Percentiles rank a stretch among this genome's conserved stretches.
phyloP scores from a whole-genome alignment of 2,797 vertebrate species.

The Mus minutoides region DNA sequence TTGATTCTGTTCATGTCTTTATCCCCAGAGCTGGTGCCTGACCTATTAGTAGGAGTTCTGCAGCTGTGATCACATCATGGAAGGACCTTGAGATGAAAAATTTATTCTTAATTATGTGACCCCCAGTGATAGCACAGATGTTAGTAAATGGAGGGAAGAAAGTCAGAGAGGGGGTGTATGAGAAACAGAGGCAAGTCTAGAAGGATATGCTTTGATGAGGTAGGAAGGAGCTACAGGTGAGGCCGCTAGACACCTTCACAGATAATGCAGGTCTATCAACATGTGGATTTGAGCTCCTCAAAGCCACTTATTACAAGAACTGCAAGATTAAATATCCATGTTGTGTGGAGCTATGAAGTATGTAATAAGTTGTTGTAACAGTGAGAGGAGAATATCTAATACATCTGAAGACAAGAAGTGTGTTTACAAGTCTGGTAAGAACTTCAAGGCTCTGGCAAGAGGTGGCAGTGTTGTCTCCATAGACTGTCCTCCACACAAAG shows the following conservation, averaged over 20 bases:
- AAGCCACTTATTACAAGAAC: neutral
- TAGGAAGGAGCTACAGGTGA: neutral
- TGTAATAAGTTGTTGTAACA: neutral
- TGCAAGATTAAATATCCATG: neutral
- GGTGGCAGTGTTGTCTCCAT: neutral
- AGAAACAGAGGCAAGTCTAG: neutral
- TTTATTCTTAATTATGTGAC: neutral
- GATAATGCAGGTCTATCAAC: neutral
- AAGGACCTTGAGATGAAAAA: neutral
- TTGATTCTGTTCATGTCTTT: neutral
- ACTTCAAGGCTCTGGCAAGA: neutral
- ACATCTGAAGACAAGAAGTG: neutral
- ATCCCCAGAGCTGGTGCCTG: neutral
- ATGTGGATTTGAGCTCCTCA: neutral
- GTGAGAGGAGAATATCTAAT: neutral
- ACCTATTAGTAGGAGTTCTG: neutral
- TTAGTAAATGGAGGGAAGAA: neutral
- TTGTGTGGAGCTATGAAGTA: neutral
- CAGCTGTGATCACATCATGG: neutral
- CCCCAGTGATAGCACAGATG: neutral
- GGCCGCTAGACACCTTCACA: neutral
- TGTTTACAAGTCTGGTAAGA: neutral
- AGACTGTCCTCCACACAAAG: neutral
- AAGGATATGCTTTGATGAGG: neutral
- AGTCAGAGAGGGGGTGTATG: neutral